Evolutionary conservation across 2,113 vertebrate genomes (phyloP).

Genomic region (Gallinago paraguaiae): DNA sequence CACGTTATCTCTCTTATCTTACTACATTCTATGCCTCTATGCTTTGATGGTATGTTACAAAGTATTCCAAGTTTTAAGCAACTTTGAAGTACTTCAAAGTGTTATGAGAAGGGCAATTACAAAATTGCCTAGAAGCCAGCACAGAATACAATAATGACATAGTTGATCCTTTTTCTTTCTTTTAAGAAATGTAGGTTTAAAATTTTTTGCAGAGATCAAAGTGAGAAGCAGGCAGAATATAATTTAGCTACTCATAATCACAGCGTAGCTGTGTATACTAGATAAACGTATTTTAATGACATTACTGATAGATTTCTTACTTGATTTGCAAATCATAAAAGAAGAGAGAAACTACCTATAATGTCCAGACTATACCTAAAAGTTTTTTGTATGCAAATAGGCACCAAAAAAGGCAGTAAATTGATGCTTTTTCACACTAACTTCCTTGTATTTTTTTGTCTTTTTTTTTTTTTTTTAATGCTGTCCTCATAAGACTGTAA

Average conservation of each 20-base stretch:
- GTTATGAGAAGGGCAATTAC: neutral
- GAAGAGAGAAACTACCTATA: neutral
- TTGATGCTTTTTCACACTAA: neutral
- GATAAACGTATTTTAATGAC: neutral
- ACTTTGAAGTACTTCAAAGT: neutral
- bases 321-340: neutral
- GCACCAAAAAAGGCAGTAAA: neutral
- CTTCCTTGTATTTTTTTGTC: neutral
- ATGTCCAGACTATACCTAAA: neutral
- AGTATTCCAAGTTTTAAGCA: neutral
- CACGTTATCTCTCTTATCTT: neutral
- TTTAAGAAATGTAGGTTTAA: neutral
- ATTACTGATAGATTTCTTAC: neutral
- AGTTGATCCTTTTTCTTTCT: neutral
- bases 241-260: neutral
- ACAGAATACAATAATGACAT: neutral
- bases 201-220: neutral
- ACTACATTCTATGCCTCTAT: neutral
- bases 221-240: neutral
- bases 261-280: neutral
- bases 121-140: neutral
- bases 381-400: neutral
- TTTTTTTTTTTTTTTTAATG: neutral
- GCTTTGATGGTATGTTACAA: neutral
- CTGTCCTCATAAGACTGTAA: neutral